Evolutionary conservation across 2,113 vertebrate genomes (phyloP), one percentile per base, ranked within the genome.

Genomic region (Lamprologus callipterus): DNA sequence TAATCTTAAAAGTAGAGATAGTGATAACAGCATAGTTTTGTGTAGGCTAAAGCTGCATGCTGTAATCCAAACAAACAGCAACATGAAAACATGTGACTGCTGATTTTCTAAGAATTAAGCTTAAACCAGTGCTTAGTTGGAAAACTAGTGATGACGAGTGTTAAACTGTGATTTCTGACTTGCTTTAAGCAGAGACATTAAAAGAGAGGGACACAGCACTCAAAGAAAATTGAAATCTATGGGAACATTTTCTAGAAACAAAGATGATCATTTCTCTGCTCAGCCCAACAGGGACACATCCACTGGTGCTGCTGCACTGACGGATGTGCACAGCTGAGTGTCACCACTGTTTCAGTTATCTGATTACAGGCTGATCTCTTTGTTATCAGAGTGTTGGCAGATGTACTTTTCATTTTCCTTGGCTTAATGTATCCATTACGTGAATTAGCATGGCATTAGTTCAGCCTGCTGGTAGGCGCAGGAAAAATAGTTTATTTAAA

Each of bases 121-220:
- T 75, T 47, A 47, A 75, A 75, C 0, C 23, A 47, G 35, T 14
- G 37, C 3, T 0, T 70, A 42, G 13, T 14, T 40, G 8, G n/a
- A 70, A 42, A 68, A 40, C 3, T 40, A 3, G 11, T 40, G 35
- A 40, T 21, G 63, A 13, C n/a, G 1, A 40, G 63, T 23, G 37
- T 42, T 9, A 70, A 70, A 42, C 37, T 42, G 65, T 16, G 65
- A 70, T 70, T 70, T 70, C 65, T 70, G 65, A 42, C 37, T 40
- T 68, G 33, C 33, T 68, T 68, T 68, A 68, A 21, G 19, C 33
- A 68, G 7, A 68, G 63, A 21, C 33, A 37, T 68, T 37, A 40
- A 68, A 68, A 68, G 33, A 68, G 19, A 40, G 19, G 19, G 63
- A 68, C 63, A 40, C 33, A 8, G 33, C 11, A 40, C 63, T 68